These are phyloP conservation scores for Caradrina kadenii DNA, from an alignment of 2,888 invertebrate genomes.

Conservation along the genomic window DNA sequence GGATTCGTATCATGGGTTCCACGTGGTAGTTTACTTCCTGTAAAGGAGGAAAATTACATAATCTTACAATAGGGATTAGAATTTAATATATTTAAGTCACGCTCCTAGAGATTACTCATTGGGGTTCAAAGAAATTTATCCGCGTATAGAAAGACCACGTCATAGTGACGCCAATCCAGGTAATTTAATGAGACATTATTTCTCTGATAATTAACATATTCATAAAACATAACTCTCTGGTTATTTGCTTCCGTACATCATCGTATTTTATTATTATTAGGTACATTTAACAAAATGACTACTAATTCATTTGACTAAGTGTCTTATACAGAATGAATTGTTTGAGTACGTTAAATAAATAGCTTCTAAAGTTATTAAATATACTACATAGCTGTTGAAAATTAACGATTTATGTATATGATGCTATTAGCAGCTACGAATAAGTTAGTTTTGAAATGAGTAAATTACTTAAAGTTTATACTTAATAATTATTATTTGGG, in stretches of 20 bases:
- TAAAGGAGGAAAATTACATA: constrained; percentile 45
- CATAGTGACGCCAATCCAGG: not conserved
- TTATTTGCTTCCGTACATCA: constrained; percentile 31
- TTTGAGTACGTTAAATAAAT: constrained; percentile 32
- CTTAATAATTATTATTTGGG: not conserved
- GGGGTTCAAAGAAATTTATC: not conserved
- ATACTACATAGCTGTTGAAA: constrained; percentile 29
- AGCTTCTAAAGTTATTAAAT: constrained; percentile 35
- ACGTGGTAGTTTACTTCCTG: constrained; percentile 77
- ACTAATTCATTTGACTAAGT: constrained; percentile 43
- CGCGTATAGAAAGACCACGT: constrained; percentile 6
- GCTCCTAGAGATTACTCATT: not conserved
- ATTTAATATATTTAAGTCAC: too few species aligned
- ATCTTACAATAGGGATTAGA: constrained; percentile 6
- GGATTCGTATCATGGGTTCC: constrained; percentile 78
- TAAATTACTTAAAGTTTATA: not conserved
- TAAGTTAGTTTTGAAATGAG: not conserved
- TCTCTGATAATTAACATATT: constrained; percentile 29
- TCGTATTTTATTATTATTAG: constrained; percentile 39
- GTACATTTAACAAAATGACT: constrained; percentile 20
- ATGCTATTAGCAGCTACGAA: not conserved
- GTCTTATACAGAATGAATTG: constrained; percentile 25
- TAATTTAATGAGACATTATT: constrained; percentile 17
- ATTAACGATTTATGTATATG: constrained; percentile 18
- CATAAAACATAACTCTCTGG: constrained; percentile 16